Evolutionary conservation across 2,113 vertebrate species (phyloP).

Genomic region (Pteruthius melanotis): DNA sequence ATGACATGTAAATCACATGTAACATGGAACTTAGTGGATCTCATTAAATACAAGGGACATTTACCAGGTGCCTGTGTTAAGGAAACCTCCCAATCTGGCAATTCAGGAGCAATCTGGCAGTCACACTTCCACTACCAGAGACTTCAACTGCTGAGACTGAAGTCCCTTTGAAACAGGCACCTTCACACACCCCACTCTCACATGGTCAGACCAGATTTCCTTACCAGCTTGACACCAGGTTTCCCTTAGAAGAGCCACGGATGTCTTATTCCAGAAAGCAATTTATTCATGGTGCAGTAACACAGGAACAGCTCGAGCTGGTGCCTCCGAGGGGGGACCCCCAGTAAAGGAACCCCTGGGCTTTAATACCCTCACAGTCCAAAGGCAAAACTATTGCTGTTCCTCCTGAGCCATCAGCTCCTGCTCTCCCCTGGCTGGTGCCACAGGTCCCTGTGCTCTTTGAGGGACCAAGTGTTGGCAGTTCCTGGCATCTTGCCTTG

Average conservation of each 20-base stretch:
- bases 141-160: not conserved
- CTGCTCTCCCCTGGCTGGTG: not conserved
- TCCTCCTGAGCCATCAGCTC: not conserved
- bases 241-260: not conserved
- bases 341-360: not conserved
- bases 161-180: not conserved
- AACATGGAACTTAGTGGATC: not conserved
- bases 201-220: not conserved
- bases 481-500: not conserved
- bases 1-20: fast-evolving
- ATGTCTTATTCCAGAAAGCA: not conserved
- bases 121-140: not conserved
- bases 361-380: not conserved
- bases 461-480: not conserved
- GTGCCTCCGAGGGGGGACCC: fast-evolving
- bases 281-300: not conserved
- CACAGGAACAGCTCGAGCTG: fast-evolving
- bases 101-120: not conserved
- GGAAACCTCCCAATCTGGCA: not conserved
- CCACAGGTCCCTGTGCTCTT: not conserved
- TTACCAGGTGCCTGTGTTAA: not conserved
- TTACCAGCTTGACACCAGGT: fast-evolving
- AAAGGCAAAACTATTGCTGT: fast-evolving
- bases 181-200: not conserved
- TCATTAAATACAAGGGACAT: not conserved